Conservation (phyloP, 2,888 invertebrate genomes). For the Rapana venosa region DNA sequence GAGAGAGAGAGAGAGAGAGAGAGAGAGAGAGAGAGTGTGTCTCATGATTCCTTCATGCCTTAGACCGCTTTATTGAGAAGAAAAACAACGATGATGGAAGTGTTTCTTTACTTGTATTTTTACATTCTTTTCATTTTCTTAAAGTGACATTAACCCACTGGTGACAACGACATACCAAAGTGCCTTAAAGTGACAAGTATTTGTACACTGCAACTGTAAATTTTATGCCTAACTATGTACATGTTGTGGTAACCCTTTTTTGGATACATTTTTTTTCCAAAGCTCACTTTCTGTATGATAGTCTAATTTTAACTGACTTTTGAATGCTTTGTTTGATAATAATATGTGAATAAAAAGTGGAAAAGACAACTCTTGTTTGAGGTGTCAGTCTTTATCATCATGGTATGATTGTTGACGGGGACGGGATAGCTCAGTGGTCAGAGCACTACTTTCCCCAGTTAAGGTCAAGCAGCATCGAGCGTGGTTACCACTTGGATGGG, state of each 20-base stretch:
- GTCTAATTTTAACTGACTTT: neutral
- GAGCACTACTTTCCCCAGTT: too few species aligned
- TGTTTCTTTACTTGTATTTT: neutral
- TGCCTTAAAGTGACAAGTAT: neutral
- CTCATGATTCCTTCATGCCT: neutral
- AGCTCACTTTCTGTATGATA: neutral
- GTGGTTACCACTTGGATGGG: too few species aligned
- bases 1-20: slow-evolving; percentile 27
- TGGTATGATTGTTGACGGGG: too few species aligned
- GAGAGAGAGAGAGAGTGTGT: neutral
- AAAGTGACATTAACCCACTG: too few species aligned
- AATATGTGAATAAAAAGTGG: too few species aligned
- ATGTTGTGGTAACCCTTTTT: neutral
- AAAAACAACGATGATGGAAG: neutral
- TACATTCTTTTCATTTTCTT: neutral
- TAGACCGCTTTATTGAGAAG: neutral
- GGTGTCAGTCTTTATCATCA: too few species aligned
- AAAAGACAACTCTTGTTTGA: too few species aligned
- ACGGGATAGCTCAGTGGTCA: too few species aligned
- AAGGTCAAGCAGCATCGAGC: too few species aligned
- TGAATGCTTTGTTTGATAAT: neutral
- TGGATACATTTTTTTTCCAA: neutral
- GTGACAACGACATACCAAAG: slow-evolving; percentile 27
- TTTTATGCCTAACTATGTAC: neutral
- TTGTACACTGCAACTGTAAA: too few species aligned